phyloP scores from a whole-genome alignment of 2,888 invertebrate genomes.

The Cerastoderma edule region DNA sequence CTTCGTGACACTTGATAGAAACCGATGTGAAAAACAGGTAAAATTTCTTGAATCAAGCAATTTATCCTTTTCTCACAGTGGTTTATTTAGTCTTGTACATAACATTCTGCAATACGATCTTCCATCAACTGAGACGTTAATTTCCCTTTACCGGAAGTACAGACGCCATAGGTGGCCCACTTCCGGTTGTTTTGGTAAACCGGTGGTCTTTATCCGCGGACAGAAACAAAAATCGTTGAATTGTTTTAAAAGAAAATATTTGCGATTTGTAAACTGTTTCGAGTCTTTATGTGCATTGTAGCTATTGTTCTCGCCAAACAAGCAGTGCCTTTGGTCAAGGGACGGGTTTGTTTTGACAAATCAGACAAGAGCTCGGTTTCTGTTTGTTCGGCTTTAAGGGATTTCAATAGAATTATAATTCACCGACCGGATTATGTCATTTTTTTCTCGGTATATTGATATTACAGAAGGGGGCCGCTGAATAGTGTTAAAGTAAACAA shows the following conservation, averaged over 20 bases:
- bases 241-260: slow-evolving; percentile 25
- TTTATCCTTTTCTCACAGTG: too few species aligned
- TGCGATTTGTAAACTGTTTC: slow-evolving; percentile 20
- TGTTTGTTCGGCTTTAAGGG: slow-evolving; percentile 20
- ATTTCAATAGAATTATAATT: slow-evolving; percentile 25
- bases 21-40: too few species aligned
- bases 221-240: background rate
- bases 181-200: background rate
- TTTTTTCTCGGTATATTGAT: slow-evolving; percentile 6
- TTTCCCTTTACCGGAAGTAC: slow-evolving; percentile 8
- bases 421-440: slow-evolving; percentile 22
- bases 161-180: slow-evolving; percentile 1
- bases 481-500: slow-evolving; percentile 22
- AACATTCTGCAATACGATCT: too few species aligned
- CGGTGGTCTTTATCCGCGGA: slow-evolving; percentile 20
- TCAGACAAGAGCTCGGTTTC: slow-evolving; percentile 21
- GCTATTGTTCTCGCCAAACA: slow-evolving; percentile 9
- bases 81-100: too few species aligned
- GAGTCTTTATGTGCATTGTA: slow-evolving; percentile 7
- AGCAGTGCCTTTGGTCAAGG: slow-evolving; percentile 1
- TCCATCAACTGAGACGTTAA: too few species aligned
- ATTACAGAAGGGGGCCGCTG: slow-evolving; percentile 15
- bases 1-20: too few species aligned
- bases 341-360: slow-evolving; percentile 8
- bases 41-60: too few species aligned